phyloP scores from a whole-genome alignment of 2,888 invertebrate species.

The Netelia fuscicornis region DNA sequence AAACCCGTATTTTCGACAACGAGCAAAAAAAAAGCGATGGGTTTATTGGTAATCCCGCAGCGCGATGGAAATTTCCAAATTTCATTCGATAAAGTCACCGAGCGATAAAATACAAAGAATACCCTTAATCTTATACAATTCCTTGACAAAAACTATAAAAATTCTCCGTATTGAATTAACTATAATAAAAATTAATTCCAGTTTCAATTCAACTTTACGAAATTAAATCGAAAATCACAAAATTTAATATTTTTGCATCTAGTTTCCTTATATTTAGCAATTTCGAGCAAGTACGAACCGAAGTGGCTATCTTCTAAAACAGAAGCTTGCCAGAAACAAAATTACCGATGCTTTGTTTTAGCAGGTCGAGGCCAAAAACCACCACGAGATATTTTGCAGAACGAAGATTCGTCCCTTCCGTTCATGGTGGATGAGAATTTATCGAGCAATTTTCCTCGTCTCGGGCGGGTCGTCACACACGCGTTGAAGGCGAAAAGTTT shows the following conservation, averaged over 20 bases:
- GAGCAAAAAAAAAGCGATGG: neutral
- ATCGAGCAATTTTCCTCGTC: slow-evolving; percentile 66
- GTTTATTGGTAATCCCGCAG: neutral
- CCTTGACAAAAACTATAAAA: too few relatives aligned
- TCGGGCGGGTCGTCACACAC: slow-evolving; percentile 52
- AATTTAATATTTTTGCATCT: too few relatives aligned
- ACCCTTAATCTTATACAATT: neutral
- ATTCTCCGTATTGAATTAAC: too few relatives aligned
- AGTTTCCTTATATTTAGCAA: too few relatives aligned
- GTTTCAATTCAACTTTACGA: too few relatives aligned
- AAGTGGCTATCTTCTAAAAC: too few relatives aligned
- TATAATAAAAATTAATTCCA: too few relatives aligned
- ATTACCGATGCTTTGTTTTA: neutral
- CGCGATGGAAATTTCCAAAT: slow-evolving; percentile 1
- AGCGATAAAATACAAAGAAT: neutral
- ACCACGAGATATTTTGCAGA: neutral
- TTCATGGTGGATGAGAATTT: slow-evolving; percentile 59
- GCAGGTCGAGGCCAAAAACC: neutral
- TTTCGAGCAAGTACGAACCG: too few relatives aligned
- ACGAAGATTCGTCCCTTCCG: neutral
- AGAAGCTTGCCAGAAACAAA: too few relatives aligned
- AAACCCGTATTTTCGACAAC: neutral
- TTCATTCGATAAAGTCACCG: neutral
- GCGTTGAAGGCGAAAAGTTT: slow-evolving; percentile 56
- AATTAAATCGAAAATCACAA: too few relatives aligned